Conservation (phyloP, 2,888 invertebrate genomes). For the Diaprepes abbreviatus region DNA sequence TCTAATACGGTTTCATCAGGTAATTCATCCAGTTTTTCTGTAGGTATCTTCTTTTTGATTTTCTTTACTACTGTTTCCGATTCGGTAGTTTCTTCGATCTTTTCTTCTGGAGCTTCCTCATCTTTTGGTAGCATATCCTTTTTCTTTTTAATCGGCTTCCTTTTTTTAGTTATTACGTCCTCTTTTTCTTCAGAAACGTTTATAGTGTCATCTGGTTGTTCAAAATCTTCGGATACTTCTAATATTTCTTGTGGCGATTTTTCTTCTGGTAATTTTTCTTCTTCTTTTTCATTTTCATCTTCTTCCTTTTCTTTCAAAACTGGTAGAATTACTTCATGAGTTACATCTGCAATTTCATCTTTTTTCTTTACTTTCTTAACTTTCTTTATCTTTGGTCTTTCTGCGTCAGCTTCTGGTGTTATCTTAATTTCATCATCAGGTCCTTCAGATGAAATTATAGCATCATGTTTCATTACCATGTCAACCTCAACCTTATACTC, state of each 20-base stretch:
- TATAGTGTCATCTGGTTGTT: slow-evolving; percentile 62
- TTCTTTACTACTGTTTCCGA: slow-evolving; percentile 26
- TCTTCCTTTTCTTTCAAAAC: background rate
- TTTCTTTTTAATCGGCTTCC: slow-evolving; percentile 62
- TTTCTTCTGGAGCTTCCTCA: background rate
- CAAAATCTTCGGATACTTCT: slow-evolving; percentile 50
- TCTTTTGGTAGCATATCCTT: slow-evolving; percentile 44
- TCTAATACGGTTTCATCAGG: slow-evolving; percentile 22
- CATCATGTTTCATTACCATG: slow-evolving; percentile 51
- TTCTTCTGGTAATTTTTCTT: slow-evolving; percentile 39
- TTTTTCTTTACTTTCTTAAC: slow-evolving; percentile 53
- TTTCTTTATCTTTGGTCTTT: slow-evolving; percentile 54
- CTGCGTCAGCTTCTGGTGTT: slow-evolving; percentile 56
- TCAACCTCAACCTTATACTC: slow-evolving; percentile 49
- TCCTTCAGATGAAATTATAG: slow-evolving; percentile 54
- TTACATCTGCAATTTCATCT: slow-evolving; percentile 36
- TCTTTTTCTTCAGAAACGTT: slow-evolving; percentile 41
- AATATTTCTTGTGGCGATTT: too few species aligned
- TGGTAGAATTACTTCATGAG: slow-evolving; percentile 40
- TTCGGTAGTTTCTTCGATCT: slow-evolving; percentile 30
- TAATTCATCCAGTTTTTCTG: slow-evolving; percentile 37
- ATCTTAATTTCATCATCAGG: slow-evolving; percentile 57
- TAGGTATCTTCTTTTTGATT: slow-evolving; percentile 26
- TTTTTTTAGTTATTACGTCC: slow-evolving; percentile 60
- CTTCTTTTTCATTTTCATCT: slow-evolving; percentile 53